Percentiles rank a stretch among this genome's conserved stretches.
These are phyloP conservation scores for Polyodon spathula DNA, from an alignment of 2,113 vertebrate genomes.

Conservation along the genomic window DNA sequence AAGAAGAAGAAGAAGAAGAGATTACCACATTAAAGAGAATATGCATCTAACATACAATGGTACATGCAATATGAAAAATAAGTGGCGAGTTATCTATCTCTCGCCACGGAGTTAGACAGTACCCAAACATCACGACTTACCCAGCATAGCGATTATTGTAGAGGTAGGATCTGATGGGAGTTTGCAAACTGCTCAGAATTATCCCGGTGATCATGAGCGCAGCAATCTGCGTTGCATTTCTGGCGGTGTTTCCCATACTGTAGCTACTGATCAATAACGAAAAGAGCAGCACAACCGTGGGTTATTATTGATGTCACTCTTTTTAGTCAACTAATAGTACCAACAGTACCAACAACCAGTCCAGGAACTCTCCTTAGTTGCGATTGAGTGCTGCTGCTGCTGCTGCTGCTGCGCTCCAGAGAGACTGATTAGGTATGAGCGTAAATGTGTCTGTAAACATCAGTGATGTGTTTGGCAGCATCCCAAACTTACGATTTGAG, in stretches of 20 bases:
- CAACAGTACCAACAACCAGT: too few relatives aligned
- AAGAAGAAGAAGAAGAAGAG: too few relatives aligned
- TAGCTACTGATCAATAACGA: slow-evolving; percentile 8
- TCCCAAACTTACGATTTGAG: neutral
- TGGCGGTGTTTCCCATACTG: slow-evolving; percentile 25
- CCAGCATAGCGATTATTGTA: slow-evolving; percentile 64
- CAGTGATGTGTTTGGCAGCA: neutral
- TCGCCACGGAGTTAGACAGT: slow-evolving; percentile 13
- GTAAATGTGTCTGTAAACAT: neutral
- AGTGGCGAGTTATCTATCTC: neutral
- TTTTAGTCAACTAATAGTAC: slow-evolving; percentile 11
- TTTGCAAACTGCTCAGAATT: slow-evolving; percentile 36
- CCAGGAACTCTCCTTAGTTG: too few relatives aligned
- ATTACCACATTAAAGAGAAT: too few relatives aligned
- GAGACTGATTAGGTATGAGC: slow-evolving; percentile 20
- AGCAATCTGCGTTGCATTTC: slow-evolving; percentile 25
- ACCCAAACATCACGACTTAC: slow-evolving; percentile 47
- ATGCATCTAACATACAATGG: neutral
- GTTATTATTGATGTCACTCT: neutral
- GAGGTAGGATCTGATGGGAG: slow-evolving; percentile 38
- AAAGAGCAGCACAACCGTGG: slow-evolving; percentile 5
- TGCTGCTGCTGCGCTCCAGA: slow-evolving; percentile 17
- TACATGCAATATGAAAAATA: neutral
- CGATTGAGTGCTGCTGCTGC: too few relatives aligned
- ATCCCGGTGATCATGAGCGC: slow-evolving; percentile 43